Evolutionary conservation across 30 jellyfish, hydroid and myxozoan species (phyloP).

Genomic region (Aurelia sp.): DNA sequence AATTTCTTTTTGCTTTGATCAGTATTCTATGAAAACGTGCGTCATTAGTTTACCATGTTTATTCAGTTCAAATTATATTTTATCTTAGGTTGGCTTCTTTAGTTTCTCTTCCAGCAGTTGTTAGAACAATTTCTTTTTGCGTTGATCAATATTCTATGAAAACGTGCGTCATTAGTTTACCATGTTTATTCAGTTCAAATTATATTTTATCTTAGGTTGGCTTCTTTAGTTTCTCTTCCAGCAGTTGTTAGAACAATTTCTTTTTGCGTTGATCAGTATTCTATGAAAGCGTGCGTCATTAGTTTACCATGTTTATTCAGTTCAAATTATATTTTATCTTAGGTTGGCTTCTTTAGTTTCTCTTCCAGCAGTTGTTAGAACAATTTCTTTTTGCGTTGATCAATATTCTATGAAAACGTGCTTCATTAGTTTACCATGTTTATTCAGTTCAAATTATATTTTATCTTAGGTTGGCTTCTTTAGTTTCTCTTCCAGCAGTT

Average conservation of each 20-base stretch:
- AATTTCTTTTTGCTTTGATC: slow-evolving; percentile 44
- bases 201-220: slow-evolving; percentile 46
- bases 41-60: too few relatives aligned
- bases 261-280: not conserved
- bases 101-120: slow-evolving; percentile 89
- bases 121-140: slow-evolving; percentile 74
- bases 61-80: not conserved
- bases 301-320: too few relatives aligned
- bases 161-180: too few relatives aligned
- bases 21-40: too few relatives aligned
- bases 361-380: slow-evolving; percentile 89
- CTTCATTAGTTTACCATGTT: too few relatives aligned
- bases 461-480: slow-evolving; percentile 60
- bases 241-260: slow-evolving; percentile 85
- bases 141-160: too few relatives aligned
- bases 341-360: slow-evolving; percentile 82
- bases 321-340: not conserved
- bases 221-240: slow-evolving; percentile 86
- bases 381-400: slow-evolving; percentile 52
- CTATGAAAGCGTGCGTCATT: too few relatives aligned
- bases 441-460: not conserved
- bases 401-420: too few relatives aligned
- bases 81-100: slow-evolving; percentile 68
- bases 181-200: too few relatives aligned
- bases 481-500: slow-evolving; percentile 87